A percentile compares a stretch with the other conserved stretches of the same genome.
Evolutionary conservation across 2,113 vertebrate species (phyloP).

Genomic region (Sorex araneus): DNA sequence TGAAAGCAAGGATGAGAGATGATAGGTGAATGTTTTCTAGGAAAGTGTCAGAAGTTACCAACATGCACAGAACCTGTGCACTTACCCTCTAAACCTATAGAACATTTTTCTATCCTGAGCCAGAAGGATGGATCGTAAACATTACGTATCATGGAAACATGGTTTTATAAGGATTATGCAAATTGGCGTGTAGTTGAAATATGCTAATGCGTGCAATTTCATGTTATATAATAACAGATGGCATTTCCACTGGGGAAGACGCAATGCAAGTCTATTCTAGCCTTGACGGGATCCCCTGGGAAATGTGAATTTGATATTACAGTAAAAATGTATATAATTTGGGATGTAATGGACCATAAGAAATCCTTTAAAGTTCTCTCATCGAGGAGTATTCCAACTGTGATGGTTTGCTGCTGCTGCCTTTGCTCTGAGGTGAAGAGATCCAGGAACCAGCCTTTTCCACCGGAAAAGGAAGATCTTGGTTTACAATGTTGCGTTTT

Average conservation of each 20-base stretch:
- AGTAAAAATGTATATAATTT: slow-evolving; percentile 61
- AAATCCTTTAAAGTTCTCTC: slow-evolving; percentile 43
- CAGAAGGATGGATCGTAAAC: not conserved
- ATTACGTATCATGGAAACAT: not conserved
- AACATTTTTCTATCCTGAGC: not conserved
- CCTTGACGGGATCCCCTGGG: slow-evolving; percentile 61
- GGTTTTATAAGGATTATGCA: slow-evolving; percentile 33
- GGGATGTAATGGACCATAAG: slow-evolving; percentile 62
- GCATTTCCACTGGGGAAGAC: slow-evolving; percentile 70
- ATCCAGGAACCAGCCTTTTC: not conserved
- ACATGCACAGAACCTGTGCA: not conserved
- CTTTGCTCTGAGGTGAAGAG: slow-evolving; percentile 55
- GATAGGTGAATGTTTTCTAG: not conserved
- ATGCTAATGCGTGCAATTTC: slow-evolving; percentile 58
- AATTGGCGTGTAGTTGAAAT: slow-evolving; percentile 77
- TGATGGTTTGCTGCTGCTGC: slow-evolving; percentile 20
- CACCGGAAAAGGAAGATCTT: not conserved
- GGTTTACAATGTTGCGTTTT: not conserved
- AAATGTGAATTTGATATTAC: slow-evolving; percentile 64
- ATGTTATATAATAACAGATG: slow-evolving; percentile 78
- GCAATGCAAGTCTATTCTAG: slow-evolving; percentile 66
- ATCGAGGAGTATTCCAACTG: slow-evolving; percentile 12
- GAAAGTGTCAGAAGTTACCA: not conserved
- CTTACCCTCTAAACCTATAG: not conserved
- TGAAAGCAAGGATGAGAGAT: not conserved